phyloP scores from a whole-genome alignment of 1,140 invertebrate species.

The Conopomorpha cramerella region DNA sequence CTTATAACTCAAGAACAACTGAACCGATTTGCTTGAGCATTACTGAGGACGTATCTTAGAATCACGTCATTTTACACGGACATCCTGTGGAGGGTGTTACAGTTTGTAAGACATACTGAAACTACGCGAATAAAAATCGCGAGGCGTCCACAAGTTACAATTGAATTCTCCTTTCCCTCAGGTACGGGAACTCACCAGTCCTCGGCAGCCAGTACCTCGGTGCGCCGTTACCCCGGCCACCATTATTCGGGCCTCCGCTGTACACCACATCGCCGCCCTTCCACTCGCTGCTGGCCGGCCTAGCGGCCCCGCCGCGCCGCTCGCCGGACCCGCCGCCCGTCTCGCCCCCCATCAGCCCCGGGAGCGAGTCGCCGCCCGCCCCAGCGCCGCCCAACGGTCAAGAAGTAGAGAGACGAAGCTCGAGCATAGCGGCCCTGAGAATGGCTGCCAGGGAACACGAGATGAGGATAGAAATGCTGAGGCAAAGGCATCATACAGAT shows the following conservation, averaged over 20 bases:
- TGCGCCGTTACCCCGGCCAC: conserved; percentile 65
- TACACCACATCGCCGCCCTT: conserved; percentile 76
- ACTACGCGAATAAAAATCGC: too few species aligned
- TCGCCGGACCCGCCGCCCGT: conserved; percentile 64
- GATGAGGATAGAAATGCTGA: conserved; percentile 79
- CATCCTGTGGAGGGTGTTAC: too few species aligned
- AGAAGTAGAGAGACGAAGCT: conserved; percentile 79
- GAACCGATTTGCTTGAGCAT: too few species aligned
- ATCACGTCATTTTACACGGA: too few species aligned
- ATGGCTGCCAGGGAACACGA: conserved; percentile 93
- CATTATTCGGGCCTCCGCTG: conserved; percentile 65
- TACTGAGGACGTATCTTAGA: too few species aligned
- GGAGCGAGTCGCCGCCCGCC: conserved; percentile 44
- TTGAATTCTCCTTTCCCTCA: conserved; percentile 10
- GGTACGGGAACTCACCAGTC: conserved; percentile 31
- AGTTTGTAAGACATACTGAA: too few species aligned
- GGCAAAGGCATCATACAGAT: conserved; percentile 77
- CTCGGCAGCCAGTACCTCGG: conserved; percentile 64
- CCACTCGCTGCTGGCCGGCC: conserved; percentile 81
- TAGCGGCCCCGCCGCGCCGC: conserved; percentile 71
- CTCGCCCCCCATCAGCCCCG: conserved; percentile 59
- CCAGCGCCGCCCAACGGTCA: conserved; percentile 30
- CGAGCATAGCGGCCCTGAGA: conserved; percentile 87
- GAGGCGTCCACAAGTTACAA: too few species aligned
- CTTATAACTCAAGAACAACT: too few species aligned